These are phyloP conservation scores for Rhea americana DNA, from an alignment of 2,113 vertebrate genomes.

Conservation along the genomic window DNA sequence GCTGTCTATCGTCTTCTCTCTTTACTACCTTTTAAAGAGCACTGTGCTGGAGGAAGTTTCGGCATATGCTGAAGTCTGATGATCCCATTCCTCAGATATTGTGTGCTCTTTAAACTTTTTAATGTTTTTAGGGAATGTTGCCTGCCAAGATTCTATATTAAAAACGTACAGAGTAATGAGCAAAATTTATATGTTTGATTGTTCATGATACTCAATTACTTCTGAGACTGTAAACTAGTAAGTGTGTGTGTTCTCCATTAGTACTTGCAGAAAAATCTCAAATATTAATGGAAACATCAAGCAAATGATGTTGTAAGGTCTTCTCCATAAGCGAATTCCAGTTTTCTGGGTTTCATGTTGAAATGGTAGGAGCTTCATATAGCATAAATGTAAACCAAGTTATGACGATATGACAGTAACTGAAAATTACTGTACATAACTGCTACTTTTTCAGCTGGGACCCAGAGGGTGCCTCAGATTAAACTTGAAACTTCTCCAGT, in stretches of 20 bases:
- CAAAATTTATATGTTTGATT: not conserved
- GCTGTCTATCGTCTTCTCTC: not conserved
- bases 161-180: not conserved
- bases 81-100: not conserved
- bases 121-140: not conserved
- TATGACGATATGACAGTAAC: constrained; percentile 23
- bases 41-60: not conserved
- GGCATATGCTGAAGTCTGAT: not conserved
- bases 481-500: constrained; percentile 43
- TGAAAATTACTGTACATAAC: constrained; percentile 40
- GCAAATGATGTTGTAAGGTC: not conserved
- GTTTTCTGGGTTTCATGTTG: not conserved
- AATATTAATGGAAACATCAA: not conserved
- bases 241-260: not conserved
- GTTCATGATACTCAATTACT: not conserved
- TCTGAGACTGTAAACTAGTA: not conserved
- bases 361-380: constrained; percentile 7
- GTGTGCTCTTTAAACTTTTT: not conserved
- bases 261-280: not conserved
- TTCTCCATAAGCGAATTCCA: not conserved
- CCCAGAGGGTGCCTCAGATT: constrained; percentile 32
- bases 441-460: constrained; percentile 38
- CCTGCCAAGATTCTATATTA: not conserved
- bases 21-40: not conserved
- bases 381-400: constrained; percentile 41